phyloP scores from a whole-genome alignment of 2,888 invertebrate genomes.

The Trachelus stipa region DNA sequence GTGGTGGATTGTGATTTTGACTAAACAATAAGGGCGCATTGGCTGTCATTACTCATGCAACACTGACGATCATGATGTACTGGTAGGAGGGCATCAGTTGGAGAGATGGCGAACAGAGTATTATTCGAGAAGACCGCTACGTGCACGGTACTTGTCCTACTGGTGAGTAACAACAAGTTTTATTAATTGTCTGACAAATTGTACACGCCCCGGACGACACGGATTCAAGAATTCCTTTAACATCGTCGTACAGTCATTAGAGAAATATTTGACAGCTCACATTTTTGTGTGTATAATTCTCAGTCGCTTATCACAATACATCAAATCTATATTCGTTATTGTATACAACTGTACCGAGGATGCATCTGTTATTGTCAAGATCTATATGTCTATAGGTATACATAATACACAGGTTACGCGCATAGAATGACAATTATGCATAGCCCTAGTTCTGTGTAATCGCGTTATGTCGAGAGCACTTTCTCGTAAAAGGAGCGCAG shows the following conservation, averaged over 20 bases:
- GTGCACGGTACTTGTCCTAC: conserved; percentile 59
- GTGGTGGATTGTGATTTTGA: conserved; percentile 2
- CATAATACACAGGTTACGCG: neutral
- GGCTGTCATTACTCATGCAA: conserved; percentile 25
- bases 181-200: neutral
- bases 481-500: neutral
- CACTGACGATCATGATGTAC: conserved; percentile 50
- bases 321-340: too few species aligned
- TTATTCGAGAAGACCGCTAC: conserved; percentile 56
- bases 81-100: conserved; percentile 46
- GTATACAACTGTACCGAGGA: neutral
- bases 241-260: neutral
- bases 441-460: neutral
- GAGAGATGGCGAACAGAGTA: conserved; percentile 62
- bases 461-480: neutral
- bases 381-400: neutral
- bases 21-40: neutral
- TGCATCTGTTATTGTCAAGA: neutral
- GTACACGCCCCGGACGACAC: neutral
- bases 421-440: neutral
- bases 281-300: too few species aligned
- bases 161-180: conserved; percentile 50
- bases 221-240: neutral
- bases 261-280: too few species aligned
- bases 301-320: too few species aligned